Conservation (phyloP, 2,113 vertebrate species). For the Nansenia antarctica region DNA sequence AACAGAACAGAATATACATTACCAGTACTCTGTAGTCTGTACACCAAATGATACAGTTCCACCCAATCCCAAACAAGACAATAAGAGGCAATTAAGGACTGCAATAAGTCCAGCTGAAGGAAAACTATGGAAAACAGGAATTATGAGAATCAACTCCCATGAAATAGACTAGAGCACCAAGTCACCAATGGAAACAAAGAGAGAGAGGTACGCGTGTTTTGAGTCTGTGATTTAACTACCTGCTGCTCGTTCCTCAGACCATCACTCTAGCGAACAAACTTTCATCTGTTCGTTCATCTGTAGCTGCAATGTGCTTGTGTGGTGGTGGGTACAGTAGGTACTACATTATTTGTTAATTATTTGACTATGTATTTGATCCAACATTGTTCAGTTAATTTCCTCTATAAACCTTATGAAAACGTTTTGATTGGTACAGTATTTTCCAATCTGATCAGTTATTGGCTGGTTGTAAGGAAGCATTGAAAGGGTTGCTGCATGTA, state of each 20-base stretch:
- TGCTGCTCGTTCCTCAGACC: background rate
- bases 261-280: background rate
- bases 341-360: background rate
- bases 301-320: background rate
- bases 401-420: background rate
- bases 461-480: too few species aligned
- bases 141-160: conserved; percentile 16
- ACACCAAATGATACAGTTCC: conserved; percentile 47
- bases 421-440: background rate
- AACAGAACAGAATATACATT: background rate
- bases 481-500: too few species aligned
- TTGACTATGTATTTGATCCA: background rate
- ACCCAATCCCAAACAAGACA: conserved; percentile 18
- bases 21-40: conserved; percentile 14
- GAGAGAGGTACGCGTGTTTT: conserved; percentile 36
- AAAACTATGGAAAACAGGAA: conserved; percentile 22
- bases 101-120: background rate
- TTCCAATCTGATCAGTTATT: background rate
- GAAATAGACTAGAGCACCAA: background rate
- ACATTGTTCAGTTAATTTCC: background rate
- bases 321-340: too few species aligned
- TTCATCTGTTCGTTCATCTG: too few species aligned
- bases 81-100: conserved; percentile 25
- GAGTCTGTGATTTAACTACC: conserved; percentile 19
- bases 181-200: conserved; percentile 25